Evolutionary conservation across 2,888 invertebrate genomes (phyloP).

Genomic region (Carabus problematicus): DNA sequence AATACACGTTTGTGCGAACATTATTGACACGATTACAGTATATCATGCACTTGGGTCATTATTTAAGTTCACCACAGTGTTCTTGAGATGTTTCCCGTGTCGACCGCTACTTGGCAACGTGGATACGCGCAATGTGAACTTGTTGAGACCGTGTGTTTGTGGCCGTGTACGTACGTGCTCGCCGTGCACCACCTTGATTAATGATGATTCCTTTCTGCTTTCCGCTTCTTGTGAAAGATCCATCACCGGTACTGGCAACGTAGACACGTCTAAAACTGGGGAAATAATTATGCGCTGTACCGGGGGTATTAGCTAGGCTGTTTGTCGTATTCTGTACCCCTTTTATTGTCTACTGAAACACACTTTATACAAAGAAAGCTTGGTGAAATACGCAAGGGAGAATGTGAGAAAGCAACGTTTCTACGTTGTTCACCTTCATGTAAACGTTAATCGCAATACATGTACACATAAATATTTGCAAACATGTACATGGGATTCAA

Average conservation of each 20-base stretch:
- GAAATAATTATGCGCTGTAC: conserved; percentile 2
- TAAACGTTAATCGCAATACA: too few species aligned
- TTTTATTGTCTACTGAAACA: not conserved
- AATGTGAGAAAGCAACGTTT: too few species aligned
- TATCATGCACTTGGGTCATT: too few species aligned
- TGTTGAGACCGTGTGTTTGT: conserved; percentile 18
- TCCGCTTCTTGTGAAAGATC: conserved; percentile 14
- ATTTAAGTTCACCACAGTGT: not conserved
- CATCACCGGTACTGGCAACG: conserved; percentile 10
- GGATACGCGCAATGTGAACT: not conserved
- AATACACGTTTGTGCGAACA: not conserved
- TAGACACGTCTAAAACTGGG: conserved; percentile 9
- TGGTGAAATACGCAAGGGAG: too few species aligned
- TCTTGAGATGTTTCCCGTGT: not conserved
- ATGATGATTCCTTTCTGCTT: conserved; percentile 18
- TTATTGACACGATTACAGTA: too few species aligned
- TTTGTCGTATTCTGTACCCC: not conserved
- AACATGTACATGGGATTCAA: too few species aligned
- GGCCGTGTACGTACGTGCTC: conserved; percentile 9
- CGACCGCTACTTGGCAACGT: not conserved
- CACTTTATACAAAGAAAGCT: too few species aligned
- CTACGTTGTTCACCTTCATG: too few species aligned
- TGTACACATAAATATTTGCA: too few species aligned
- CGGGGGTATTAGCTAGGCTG: conserved; percentile 1
- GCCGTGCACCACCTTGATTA: conserved; percentile 15